These are phyloP conservation scores for Phainopepla nitens DNA, from an alignment of 2,113 vertebrate species.

Conservation along the genomic window DNA sequence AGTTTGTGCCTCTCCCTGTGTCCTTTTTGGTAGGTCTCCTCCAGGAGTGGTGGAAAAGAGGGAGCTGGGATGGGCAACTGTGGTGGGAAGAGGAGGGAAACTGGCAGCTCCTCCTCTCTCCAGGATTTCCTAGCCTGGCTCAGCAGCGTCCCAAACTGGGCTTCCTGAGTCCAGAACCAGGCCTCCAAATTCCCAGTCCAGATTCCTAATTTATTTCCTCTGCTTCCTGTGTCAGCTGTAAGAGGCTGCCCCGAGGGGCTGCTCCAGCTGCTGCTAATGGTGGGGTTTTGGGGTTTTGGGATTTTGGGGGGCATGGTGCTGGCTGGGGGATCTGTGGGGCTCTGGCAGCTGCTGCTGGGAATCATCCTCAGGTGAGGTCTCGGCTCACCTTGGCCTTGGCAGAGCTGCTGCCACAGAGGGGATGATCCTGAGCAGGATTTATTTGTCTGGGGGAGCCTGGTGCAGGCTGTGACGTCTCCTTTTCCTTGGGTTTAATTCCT, in stretches of 20 bases:
- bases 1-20: slow-evolving; percentile 52
- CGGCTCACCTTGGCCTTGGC: fast-evolving
- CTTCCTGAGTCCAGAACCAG: background rate
- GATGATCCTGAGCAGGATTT: background rate
- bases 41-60: background rate
- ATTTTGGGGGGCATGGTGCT: background rate
- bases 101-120: background rate
- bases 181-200: background rate
- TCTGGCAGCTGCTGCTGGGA: fast-evolving
- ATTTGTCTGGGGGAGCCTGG: background rate
- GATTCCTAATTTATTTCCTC: background rate
- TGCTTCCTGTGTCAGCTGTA: fast-evolving
- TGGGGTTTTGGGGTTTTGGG: background rate
- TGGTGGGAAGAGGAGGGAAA: background rate
- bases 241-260: background rate
- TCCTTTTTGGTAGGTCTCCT: fast-evolving
- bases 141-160: background rate
- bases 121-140: background rate
- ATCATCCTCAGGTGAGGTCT: background rate
- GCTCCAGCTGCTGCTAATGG: background rate
- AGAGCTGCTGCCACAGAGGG: background rate
- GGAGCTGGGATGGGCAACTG: background rate
- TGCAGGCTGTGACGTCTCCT: fast-evolving
- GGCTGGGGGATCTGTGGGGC: fast-evolving
- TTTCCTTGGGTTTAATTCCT: background rate